phyloP scores from a whole-genome alignment of 1,140 invertebrate species.

The Aphaenogaster floridana region DNA sequence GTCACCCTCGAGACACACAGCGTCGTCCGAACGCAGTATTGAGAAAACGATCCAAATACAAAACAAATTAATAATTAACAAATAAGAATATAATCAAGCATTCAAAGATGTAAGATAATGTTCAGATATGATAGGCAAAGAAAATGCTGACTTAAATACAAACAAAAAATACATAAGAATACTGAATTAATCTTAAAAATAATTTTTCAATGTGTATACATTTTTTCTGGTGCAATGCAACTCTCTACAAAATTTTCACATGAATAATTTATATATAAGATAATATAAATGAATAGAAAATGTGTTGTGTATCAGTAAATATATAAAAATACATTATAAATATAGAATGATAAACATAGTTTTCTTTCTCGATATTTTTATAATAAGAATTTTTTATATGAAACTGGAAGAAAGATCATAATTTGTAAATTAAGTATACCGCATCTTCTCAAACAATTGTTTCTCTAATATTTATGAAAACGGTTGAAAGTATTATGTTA shows the following conservation, averaged over 20 bases:
- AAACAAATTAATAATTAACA: background rate
- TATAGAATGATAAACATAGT: background rate
- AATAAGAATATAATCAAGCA: background rate
- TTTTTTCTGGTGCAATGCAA: background rate
- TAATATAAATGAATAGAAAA: background rate
- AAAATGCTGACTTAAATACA: background rate
- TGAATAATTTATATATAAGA: background rate
- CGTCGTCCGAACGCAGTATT: background rate
- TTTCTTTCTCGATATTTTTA: background rate
- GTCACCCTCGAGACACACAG: conserved; percentile 46
- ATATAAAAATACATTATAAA: background rate
- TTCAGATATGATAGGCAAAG: background rate
- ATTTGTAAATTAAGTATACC: background rate
- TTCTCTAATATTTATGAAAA: conserved; percentile 49
- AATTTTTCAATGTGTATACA: background rate
- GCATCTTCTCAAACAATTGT: background rate
- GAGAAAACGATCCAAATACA: background rate
- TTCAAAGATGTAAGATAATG: background rate
- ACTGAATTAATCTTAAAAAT: conserved; percentile 2
- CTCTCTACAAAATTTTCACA: background rate
- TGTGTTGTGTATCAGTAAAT: background rate
- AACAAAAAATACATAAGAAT: background rate
- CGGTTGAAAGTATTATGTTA: conserved; percentile 63
- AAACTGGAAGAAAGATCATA: background rate
- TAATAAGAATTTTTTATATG: background rate